Evolutionary conservation across 2,797 vertebrate species (phyloP), one percentile per base, ranked within the genome.

Genomic region (Prionace glauca): DNA sequence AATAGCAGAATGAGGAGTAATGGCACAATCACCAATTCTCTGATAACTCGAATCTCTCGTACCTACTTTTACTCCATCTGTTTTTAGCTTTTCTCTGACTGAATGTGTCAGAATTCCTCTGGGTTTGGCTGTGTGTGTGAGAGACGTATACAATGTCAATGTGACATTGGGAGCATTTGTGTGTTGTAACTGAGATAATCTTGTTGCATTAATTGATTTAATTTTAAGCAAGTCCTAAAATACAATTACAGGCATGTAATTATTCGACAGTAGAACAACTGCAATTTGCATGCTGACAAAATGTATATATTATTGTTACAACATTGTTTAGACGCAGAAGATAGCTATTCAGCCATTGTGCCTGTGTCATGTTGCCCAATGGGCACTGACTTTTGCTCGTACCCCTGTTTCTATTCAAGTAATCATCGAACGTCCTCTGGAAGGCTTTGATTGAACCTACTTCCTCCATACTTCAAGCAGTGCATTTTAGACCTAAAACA

Each of bases 31-130:
- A 77, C 26, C 41, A 32, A 91, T 91, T 91, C 56, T 91, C 88
- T 91, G 88, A 65, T 91, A 91, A 91, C 32, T 65, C 29, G 65
- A 32, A 60, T 72, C 29, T 72, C 71, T n/a, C 60, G 41, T 95
- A 41, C 65, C 67, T 94, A 45, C 9, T 94, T 77, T 95, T 74
- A 95, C 71, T 95, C 71, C 93, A 77, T 95, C 93, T 95, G 93
- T 77, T 95, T 45, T 56, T 56, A 72, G 26, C 71, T 95, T 56
- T 74, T 50, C 93, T 77, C 93, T 9, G 9, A 45, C 71, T 95
- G 93, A 95, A 95, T 60, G 71, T 77, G 71, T 22, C 62, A 91
- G 91, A 93, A 93, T 93, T 69, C 65, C 91, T 93, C 29, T 71
- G 91, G 91, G 62, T 69, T 69, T 93, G 16, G 65, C 2, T 20